Percentiles rank a stretch among this genome's conserved stretches.
phyloP scores from a whole-genome alignment of 2,113 vertebrate species.

The Spermophilus dauricus region DNA sequence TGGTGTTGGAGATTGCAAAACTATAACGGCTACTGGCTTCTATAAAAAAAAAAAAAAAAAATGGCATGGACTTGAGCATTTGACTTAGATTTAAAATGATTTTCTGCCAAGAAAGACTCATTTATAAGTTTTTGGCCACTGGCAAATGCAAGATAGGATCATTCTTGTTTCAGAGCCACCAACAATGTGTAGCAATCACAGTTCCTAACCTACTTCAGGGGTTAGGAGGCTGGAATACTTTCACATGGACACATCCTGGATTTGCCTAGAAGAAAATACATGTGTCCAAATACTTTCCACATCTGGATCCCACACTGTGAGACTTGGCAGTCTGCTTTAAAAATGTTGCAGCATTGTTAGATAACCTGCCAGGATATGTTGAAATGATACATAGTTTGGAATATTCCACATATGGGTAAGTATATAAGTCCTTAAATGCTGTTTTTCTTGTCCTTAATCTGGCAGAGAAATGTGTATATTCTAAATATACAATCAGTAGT shows the following conservation, averaged over 20 bases:
- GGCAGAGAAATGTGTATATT: slow-evolving; percentile 58
- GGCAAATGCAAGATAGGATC: slow-evolving; percentile 61
- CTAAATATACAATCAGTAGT: slow-evolving; percentile 72
- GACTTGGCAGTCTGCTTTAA: slow-evolving; percentile 74
- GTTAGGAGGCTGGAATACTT: slow-evolving; percentile 64
- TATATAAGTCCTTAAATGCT: slow-evolving; percentile 66
- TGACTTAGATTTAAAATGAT: slow-evolving; percentile 59
- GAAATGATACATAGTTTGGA: slow-evolving; percentile 68
- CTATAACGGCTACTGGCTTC: neutral
- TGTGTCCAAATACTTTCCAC: slow-evolving; percentile 61
- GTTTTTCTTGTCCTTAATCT: slow-evolving; percentile 70
- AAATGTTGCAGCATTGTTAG: slow-evolving; percentile 66
- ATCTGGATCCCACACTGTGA: slow-evolving; percentile 71
- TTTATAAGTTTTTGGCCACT: slow-evolving; percentile 55
- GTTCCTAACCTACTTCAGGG: slow-evolving; percentile 58
- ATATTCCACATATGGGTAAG: slow-evolving; percentile 74
- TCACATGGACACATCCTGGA: slow-evolving; percentile 50
- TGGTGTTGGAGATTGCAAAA: slow-evolving; percentile 18
- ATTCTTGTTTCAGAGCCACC: slow-evolving; percentile 45
- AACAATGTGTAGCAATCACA: neutral
- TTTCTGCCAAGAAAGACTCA: slow-evolving; percentile 59
- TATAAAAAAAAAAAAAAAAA: too few species aligned
- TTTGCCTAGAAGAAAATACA: slow-evolving; percentile 77
- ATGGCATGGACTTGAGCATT: slow-evolving; percentile 41
- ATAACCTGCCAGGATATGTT: slow-evolving; percentile 71